Conservation (phyloP, 1,140 invertebrate genomes). For the Drosophila melanica region DNA sequence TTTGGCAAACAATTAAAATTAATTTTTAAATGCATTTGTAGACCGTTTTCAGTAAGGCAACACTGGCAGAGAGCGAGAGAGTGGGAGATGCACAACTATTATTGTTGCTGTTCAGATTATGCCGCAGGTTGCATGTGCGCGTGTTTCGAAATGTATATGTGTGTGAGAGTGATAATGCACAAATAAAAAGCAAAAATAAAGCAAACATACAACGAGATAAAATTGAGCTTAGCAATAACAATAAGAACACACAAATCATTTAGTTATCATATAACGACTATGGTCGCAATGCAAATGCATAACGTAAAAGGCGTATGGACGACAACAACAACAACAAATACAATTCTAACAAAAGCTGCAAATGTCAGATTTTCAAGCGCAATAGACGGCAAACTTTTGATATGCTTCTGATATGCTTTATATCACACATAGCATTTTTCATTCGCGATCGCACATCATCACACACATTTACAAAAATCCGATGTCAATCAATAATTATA, state of each 20-base stretch:
- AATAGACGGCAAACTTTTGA: slow-evolving; percentile 7
- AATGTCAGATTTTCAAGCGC: slow-evolving; percentile 1
- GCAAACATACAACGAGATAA: slow-evolving; percentile 43
- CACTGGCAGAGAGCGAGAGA: slow-evolving; percentile 22
- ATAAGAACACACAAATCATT: slow-evolving; percentile 41
- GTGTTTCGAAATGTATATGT: neutral
- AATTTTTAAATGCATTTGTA: slow-evolving; percentile 21
- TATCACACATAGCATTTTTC: slow-evolving; percentile 1
- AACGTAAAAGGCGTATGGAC: slow-evolving; percentile 20
- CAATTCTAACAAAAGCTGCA: neutral
- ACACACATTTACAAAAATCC: neutral
- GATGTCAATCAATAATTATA: neutral
- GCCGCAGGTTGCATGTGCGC: slow-evolving; percentile 32
- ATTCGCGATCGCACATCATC: slow-evolving; percentile 18
- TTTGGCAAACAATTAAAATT: slow-evolving; percentile 21
- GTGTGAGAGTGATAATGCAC: slow-evolving; percentile 52
- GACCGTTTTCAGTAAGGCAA: slow-evolving; percentile 31
- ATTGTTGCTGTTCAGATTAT: slow-evolving; percentile 37
- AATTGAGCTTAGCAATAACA: slow-evolving; percentile 38
- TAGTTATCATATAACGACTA: slow-evolving; percentile 35
- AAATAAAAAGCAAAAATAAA: slow-evolving; percentile 29
- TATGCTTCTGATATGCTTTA: too few relatives aligned
- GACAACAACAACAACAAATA: neutral
- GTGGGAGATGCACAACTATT: slow-evolving; percentile 26
- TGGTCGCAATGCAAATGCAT: slow-evolving; percentile 30